Percentiles rank a stretch among this genome's conserved stretches.
Conservation (phyloP, 1,140 invertebrate species). For the Diplogasteroides magnus region DNA sequence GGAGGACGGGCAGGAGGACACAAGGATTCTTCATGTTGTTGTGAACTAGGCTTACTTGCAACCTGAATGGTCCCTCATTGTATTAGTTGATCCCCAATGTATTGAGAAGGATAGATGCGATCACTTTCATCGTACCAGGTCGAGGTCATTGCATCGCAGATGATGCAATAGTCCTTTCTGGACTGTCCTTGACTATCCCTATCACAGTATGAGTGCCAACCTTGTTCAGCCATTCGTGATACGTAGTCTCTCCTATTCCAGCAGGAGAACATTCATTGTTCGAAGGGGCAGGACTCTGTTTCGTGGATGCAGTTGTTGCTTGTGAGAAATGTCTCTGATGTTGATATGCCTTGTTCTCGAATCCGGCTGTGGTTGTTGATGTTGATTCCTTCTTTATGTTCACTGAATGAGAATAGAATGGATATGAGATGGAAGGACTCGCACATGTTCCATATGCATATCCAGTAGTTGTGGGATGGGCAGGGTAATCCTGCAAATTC, state of each 20-base stretch:
- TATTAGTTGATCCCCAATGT: neutral
- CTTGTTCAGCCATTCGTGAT: conserved; percentile 50
- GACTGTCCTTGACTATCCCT: neutral
- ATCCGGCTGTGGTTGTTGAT: conserved; percentile 16
- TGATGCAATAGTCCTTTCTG: neutral
- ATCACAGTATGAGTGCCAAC: conserved; percentile 15
- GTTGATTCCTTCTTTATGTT: conserved; percentile 3
- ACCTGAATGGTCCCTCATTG: conserved; percentile 12
- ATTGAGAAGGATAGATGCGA: conserved; percentile 4
- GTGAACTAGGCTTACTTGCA: conserved; percentile 19
- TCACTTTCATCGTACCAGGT: neutral
- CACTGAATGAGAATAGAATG: conserved; percentile 14
- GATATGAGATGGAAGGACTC: conserved; percentile 2
- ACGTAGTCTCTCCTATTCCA: conserved; percentile 52
- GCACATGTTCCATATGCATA: conserved; percentile 16
- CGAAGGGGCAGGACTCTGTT: conserved; percentile 4
- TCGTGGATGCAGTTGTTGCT: conserved; percentile 31
- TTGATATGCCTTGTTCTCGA: conserved; percentile 37
- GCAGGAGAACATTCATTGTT: conserved; percentile 29
- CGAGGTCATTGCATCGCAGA: neutral
- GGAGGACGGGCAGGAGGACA: conserved; percentile 7
- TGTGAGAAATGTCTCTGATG: conserved; percentile 24
- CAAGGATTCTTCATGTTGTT: conserved; percentile 20
- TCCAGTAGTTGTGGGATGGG: conserved; percentile 14
- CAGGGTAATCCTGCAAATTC: conserved; percentile 25